Percentiles rank a stretch among this genome's conserved stretches.
Conservation (phyloP, 2,113 vertebrate genomes). For the Anoura caudifer region DNA sequence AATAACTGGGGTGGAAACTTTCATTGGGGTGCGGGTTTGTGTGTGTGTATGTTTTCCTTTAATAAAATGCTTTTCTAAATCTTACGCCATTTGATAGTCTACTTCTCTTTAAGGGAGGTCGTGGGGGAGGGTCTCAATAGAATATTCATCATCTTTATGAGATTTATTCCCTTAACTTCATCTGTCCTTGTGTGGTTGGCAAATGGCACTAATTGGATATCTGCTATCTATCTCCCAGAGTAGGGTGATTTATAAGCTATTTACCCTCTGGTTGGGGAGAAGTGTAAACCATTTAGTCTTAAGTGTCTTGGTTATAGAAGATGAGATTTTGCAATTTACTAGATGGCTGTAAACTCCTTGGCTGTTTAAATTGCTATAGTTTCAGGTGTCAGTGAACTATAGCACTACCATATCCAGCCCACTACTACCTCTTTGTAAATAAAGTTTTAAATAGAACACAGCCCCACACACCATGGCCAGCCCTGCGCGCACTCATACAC, state of each 20-base stretch:
- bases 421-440: background rate
- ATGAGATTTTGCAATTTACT: no score
- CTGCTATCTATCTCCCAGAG: no score
- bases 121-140: no score
- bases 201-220: no score
- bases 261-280: no score
- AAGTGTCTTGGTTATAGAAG: no score
- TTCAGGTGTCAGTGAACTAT: background rate
- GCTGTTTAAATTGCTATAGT: background rate
- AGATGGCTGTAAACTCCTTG: no score
- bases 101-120: background rate
- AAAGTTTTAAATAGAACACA: background rate
- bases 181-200: no score
- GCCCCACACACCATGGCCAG: background rate
- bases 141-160: no score
- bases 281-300: no score
- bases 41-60: background rate
- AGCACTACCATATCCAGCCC: background rate
- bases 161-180: no score
- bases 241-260: no score
- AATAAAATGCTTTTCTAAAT: background rate
- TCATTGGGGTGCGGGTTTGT: background rate
- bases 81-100: background rate
- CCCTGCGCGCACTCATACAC: background rate
- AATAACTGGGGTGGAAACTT: background rate